Conservation (phyloP, 2,797 vertebrate species). For the Hylomyscus alleni region DNA sequence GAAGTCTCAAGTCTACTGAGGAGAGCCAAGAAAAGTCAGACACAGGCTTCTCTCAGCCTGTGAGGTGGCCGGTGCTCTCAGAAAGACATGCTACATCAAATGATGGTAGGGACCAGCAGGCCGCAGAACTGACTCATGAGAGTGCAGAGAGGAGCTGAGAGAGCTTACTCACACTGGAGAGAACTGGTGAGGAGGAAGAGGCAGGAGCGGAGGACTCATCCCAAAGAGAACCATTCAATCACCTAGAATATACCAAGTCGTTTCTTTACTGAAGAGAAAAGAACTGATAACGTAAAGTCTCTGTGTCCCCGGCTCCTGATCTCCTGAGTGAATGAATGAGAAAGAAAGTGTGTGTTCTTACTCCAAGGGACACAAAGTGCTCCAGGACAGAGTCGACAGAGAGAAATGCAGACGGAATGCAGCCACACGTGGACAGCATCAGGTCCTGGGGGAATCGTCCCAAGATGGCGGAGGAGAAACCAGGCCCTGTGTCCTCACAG, state of each 20-base stretch:
- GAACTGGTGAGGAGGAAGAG: not conserved
- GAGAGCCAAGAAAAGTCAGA: not conserved
- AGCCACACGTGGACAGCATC: not conserved
- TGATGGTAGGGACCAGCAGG: fast-evolving
- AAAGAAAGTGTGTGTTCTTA: not conserved
- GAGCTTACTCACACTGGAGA: not conserved
- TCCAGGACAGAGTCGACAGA: not conserved
- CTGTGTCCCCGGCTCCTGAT: not conserved
- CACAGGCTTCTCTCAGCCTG: not conserved
- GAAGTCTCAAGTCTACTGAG: not conserved
- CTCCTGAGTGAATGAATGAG: not conserved
- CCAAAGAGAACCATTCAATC: not conserved
- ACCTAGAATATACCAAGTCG: not conserved
- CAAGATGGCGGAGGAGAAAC: not conserved
- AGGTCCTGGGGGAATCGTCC: not conserved
- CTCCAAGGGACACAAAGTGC: not conserved
- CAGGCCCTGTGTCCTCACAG: not conserved
- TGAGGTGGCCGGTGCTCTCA: not conserved
- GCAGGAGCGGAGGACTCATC: not conserved
- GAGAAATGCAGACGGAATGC: not conserved
- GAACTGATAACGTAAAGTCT: not conserved
- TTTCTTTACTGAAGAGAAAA: constrained; percentile 6
- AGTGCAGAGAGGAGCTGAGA: not conserved
- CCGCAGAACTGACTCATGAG: not conserved
- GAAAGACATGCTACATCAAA: not conserved